These are phyloP conservation scores for Catocala nupta DNA, from an alignment of 2,888 invertebrate genomes.

Conservation along the genomic window DNA sequence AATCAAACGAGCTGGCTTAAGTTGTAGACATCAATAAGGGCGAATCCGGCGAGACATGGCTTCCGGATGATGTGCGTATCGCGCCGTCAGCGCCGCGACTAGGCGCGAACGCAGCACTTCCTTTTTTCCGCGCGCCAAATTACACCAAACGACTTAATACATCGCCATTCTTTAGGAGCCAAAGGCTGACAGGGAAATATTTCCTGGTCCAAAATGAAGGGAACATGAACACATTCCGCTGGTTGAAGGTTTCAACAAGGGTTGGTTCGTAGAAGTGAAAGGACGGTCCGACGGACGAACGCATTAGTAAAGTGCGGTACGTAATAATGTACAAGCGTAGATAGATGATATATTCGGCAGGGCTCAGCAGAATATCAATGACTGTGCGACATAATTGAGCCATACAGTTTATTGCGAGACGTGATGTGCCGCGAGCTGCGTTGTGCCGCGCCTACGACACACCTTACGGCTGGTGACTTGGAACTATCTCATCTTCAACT, in stretches of 20 bases:
- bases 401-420: constrained; percentile 24
- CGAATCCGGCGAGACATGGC: constrained; percentile 6
- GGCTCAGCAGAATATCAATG: constrained; percentile 33
- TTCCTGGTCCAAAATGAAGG: background rate
- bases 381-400: constrained; percentile 25
- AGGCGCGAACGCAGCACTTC: background rate
- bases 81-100: constrained; percentile 6
- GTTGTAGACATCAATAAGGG: constrained; percentile 21
- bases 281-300: too few species aligned
- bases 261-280: too few species aligned
- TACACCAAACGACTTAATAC: background rate
- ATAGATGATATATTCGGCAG: background rate
- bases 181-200: background rate
- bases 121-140: background rate
- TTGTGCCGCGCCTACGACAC: background rate
- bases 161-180: constrained; percentile 1
- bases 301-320: background rate
- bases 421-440: constrained; percentile 12
- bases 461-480: background rate
- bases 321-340: background rate
- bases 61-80: constrained; percentile 1
- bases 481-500: too few species aligned
- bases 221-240: too few species aligned
- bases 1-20: constrained; percentile 19
- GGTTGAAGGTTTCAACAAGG: too few species aligned